These are phyloP conservation scores for Musca vetustissima DNA, from an alignment of 1,140 invertebrate genomes.

Conservation along the genomic window DNA sequence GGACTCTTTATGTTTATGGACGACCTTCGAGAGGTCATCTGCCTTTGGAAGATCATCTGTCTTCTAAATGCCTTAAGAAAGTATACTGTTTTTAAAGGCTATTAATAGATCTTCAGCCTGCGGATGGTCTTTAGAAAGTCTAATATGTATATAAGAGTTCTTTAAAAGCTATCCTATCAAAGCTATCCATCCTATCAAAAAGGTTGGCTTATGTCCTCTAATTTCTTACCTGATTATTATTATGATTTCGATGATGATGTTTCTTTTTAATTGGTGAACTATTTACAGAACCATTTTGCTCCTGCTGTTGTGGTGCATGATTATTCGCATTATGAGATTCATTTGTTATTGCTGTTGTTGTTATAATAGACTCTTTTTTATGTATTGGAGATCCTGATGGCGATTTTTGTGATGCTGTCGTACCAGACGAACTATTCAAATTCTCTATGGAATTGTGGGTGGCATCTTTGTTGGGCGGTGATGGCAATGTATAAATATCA, in stretches of 20 bases:
- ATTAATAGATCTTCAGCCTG: too few species aligned
- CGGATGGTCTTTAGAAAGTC: too few species aligned
- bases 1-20: too few species aligned
- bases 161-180: too few species aligned
- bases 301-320: neutral
- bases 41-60: too few species aligned
- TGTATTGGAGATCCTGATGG: constrained; percentile 16
- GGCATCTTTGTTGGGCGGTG: constrained; percentile 23
- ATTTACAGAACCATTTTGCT: constrained; percentile 15
- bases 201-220: too few species aligned
- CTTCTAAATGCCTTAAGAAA: too few species aligned
- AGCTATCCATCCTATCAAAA: too few species aligned
- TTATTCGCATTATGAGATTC: too few species aligned
- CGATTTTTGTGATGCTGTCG: constrained; percentile 22
- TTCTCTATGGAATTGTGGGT: constrained; percentile 12
- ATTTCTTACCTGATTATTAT: constrained; percentile 30
- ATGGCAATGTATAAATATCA: constrained; percentile 26
- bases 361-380: constrained; percentile 2
- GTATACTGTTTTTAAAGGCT: too few species aligned
- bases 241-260: constrained; percentile 24
- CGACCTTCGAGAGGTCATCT: too few species aligned
- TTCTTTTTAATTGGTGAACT: constrained; percentile 23
- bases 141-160: too few species aligned
- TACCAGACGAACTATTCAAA: constrained; percentile 29
- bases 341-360: constrained; percentile 20